Conservation (phyloP, 2,888 invertebrate genomes). For the Eupithecia inturbata region DNA sequence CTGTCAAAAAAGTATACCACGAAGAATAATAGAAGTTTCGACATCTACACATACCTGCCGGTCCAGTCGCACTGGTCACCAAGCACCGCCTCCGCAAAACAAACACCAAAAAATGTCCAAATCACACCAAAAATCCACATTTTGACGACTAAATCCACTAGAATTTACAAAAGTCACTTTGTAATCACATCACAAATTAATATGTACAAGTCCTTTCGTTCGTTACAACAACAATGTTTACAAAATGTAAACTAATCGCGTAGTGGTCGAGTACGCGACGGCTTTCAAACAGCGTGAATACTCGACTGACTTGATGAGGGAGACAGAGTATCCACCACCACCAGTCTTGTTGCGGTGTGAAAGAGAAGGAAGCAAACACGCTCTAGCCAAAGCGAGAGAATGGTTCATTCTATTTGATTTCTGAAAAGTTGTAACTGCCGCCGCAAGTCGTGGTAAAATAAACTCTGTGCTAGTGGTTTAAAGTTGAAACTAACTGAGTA, state of each 20-base stretch:
- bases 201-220: conserved; percentile 32
- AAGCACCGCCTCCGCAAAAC: conserved; percentile 82
- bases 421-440: conserved; percentile 10
- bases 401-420: conserved; percentile 46
- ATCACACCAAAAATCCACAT: conserved; percentile 66
- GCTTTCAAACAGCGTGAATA: conserved; percentile 49
- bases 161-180: conserved; percentile 39
- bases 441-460: not conserved
- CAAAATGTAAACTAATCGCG: conserved; percentile 62
- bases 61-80: conserved; percentile 89
- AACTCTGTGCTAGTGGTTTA: conserved; percentile 11
- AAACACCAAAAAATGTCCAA: conserved; percentile 76
- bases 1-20: conserved; percentile 47
- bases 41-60: conserved; percentile 85
- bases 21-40: conserved; percentile 52
- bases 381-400: conserved; percentile 42
- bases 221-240: conserved; percentile 44
- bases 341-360: conserved; percentile 46
- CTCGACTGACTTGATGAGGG: conserved; percentile 57
- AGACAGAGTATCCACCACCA: conserved; percentile 45
- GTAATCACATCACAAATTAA: conserved; percentile 59
- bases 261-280: conserved; percentile 47
- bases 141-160: conserved; percentile 51
- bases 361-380: conserved; percentile 60
- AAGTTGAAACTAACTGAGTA: conserved; percentile 9